Percentiles rank a stretch among this genome's conserved stretches.
Conservation (phyloP, 1,140 invertebrate genomes). For the Scaptomyza hsui region DNA sequence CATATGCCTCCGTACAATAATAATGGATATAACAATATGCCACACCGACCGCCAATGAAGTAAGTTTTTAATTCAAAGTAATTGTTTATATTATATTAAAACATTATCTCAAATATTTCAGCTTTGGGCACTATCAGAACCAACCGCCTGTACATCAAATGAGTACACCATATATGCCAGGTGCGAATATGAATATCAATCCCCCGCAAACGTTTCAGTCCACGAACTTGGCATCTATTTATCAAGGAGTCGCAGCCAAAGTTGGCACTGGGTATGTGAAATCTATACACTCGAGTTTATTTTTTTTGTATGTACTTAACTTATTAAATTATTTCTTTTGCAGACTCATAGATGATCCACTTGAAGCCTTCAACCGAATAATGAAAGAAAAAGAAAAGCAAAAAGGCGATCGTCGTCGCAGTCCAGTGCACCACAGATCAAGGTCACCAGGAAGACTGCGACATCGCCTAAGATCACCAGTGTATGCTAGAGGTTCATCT, state of each 20-base stretch:
- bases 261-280: slow-evolving; percentile 75
- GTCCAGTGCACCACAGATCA: slow-evolving; percentile 66
- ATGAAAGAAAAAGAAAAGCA: slow-evolving; percentile 92
- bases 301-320: not conserved
- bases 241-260: slow-evolving; percentile 80
- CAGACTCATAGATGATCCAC: slow-evolving; percentile 91
- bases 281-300: not conserved
- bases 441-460: slow-evolving; percentile 67
- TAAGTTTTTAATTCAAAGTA: slow-evolving; percentile 30
- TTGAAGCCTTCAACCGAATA: slow-evolving; percentile 93
- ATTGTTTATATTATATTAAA: not conserved
- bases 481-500: slow-evolving; percentile 53
- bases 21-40: slow-evolving; percentile 66
- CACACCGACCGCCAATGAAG: slow-evolving; percentile 62
- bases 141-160: slow-evolving; percentile 65
- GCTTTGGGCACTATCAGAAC: slow-evolving; percentile 63
- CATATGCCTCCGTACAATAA: slow-evolving; percentile 63
- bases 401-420: slow-evolving; percentile 86
- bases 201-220: slow-evolving; percentile 68
- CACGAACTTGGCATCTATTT: slow-evolving; percentile 75
- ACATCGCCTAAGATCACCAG: slow-evolving; percentile 63
- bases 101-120: slow-evolving; percentile 23
- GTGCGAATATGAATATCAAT: slow-evolving; percentile 65
- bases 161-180: slow-evolving; percentile 53
- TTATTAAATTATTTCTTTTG: slow-evolving; percentile 28